Conservation (phyloP, 1,140 invertebrate genomes). For the Drosophila jambulina region DNA sequence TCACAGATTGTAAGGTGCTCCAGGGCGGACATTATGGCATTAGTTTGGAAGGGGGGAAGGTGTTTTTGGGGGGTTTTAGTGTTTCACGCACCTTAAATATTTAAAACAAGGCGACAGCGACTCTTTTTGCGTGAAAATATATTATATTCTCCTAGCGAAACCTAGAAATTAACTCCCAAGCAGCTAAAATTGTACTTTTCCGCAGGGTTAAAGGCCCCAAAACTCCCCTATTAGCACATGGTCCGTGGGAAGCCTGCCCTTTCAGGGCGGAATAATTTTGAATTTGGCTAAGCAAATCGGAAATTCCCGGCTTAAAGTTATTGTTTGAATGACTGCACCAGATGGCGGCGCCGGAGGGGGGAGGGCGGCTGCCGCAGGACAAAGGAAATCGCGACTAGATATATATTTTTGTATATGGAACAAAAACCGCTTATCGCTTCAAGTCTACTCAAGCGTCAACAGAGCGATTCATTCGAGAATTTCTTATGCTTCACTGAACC, state of each 20-base stretch:
- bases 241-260: not conserved
- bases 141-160: not conserved
- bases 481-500: constrained; percentile 83
- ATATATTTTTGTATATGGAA: constrained; percentile 76
- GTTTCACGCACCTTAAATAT: not conserved
- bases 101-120: too few relatives aligned
- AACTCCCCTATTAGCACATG: not conserved
- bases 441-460: constrained; percentile 83
- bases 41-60: too few relatives aligned
- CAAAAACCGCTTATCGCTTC: constrained; percentile 83
- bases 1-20: not conserved
- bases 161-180: not conserved
- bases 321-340: constrained; percentile 30
- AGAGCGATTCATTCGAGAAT: constrained; percentile 82
- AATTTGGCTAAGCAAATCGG: constrained; percentile 18
- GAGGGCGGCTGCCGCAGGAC: not conserved
- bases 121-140: not conserved
- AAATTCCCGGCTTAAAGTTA: constrained; percentile 36
- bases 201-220: not conserved
- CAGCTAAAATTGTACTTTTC: not conserved
- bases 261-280: not conserved
- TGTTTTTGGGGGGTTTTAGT: too few relatives aligned
- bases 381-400: constrained; percentile 64
- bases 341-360: not conserved
- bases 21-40: too few relatives aligned